phyloP scores from a whole-genome alignment of 2,797 vertebrate genomes.

The Jordanella pulchra region DNA sequence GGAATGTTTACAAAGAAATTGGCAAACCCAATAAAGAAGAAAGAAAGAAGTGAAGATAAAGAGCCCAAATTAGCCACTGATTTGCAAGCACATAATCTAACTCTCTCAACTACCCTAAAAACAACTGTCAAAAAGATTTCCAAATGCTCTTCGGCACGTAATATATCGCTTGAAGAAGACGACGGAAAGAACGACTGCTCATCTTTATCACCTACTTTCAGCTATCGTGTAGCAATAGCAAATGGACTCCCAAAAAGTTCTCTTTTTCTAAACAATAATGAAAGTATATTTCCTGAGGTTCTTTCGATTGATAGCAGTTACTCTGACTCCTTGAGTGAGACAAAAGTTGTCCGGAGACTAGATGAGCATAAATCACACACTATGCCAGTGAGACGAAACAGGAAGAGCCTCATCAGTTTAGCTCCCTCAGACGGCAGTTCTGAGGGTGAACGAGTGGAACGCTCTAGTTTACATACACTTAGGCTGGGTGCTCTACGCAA shows the following conservation, averaged over 20 bases:
- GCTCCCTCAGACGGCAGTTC: conserved; percentile 97
- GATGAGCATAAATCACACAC: conserved; percentile 84
- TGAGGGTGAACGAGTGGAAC: conserved; percentile 91
- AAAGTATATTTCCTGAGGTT: conserved; percentile 85
- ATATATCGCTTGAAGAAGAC: conserved; percentile 89
- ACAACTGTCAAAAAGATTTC: conserved; percentile 94
- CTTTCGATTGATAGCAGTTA: conserved; percentile 90
- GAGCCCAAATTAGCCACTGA: conserved; percentile 84
- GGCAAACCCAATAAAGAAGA: conserved; percentile 94
- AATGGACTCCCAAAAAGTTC: conserved; percentile 90
- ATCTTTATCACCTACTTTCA: conserved; percentile 94
- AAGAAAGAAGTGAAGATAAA: conserved; percentile 88
- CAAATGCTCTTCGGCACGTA: conserved; percentile 91
- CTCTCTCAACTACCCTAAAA: conserved; percentile 90
- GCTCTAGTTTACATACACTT: conserved; percentile 87
- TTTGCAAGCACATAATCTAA: conserved; percentile 85
- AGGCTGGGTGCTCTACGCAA: conserved; percentile 93
- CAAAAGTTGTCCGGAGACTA: conserved; percentile 82
- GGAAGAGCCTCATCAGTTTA: conserved; percentile 96
- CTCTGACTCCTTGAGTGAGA: conserved; percentile 89
- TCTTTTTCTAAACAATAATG: conserved; percentile 84
- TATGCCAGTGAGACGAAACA: conserved; percentile 96
- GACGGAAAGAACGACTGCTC: conserved; percentile 88
- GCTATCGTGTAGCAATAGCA: conserved; percentile 96
- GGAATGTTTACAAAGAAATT: conserved; percentile 99